These are phyloP conservation scores for Micrasema minimum DNA, from an alignment of 1,140 invertebrate genomes.

Conservation along the genomic window DNA sequence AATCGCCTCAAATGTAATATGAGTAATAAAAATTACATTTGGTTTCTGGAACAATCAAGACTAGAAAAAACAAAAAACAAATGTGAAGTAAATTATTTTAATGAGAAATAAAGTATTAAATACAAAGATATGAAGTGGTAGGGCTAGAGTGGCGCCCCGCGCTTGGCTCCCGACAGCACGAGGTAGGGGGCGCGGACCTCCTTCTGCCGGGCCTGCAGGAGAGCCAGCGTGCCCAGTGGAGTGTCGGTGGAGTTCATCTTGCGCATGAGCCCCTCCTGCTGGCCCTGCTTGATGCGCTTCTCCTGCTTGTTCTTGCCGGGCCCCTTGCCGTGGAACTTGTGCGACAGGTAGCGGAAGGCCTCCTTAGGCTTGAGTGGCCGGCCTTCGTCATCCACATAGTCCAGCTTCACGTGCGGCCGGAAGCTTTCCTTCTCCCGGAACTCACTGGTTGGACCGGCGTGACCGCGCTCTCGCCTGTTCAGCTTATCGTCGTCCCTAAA, in stretches of 20 bases:
- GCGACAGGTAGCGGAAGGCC: conserved; percentile 94
- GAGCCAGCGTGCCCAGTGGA: conserved; percentile 91
- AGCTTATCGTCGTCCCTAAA: conserved; percentile 86
- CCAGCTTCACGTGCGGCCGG: conserved; percentile 95
- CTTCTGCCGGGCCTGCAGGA: conserved; percentile 96
- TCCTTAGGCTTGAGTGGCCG: conserved; percentile 90
- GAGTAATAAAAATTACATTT: too few species aligned
- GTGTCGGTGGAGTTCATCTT: conserved; percentile 99
- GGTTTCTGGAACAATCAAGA: too few species aligned
- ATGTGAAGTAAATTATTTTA: too few species aligned
- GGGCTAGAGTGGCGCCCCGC: conserved; percentile 13
- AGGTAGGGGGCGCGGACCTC: conserved; percentile 96
- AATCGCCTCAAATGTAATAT: too few species aligned
- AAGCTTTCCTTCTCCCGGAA: conserved; percentile 96
- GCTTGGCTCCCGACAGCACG: conserved; percentile 90
- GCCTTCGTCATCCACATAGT: conserved; percentile 98
- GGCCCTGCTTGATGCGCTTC: conserved; percentile 94
- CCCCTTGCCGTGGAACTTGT: conserved; percentile 99
- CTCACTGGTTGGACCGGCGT: conserved; percentile 87
- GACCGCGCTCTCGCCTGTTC: conserved; percentile 76
- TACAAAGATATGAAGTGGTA: too few species aligned
- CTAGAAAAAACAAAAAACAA: too few species aligned
- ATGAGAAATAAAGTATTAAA: too few species aligned
- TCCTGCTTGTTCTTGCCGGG: conserved; percentile 99
- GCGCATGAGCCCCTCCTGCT: conserved; percentile 96